Evolutionary conservation across 1,140 invertebrate species (phyloP).

Genomic region (Cataglyphis hispanica): DNA sequence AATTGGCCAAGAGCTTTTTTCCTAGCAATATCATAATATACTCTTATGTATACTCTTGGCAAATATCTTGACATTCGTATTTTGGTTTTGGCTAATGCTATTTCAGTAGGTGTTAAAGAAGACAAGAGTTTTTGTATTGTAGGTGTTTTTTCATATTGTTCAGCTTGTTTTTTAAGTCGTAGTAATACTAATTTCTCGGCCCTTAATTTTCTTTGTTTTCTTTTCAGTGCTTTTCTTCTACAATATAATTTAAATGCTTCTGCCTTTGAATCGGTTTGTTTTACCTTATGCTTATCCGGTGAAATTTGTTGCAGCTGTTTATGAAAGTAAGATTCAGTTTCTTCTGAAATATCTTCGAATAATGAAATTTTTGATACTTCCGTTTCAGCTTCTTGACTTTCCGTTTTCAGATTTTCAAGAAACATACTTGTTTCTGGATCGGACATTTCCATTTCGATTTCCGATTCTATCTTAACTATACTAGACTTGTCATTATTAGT

Average conservation of each 20-base stretch:
- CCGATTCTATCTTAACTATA: neutral
- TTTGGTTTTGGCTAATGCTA: neutral
- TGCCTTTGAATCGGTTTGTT: neutral
- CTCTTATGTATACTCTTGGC: slow-evolving; percentile 9
- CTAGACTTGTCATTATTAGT: too few relatives aligned
- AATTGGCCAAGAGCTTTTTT: neutral
- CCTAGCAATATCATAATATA: slow-evolving; percentile 34
- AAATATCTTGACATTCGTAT: slow-evolving; percentile 23
- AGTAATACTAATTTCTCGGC: neutral
- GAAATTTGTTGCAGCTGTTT: neutral
- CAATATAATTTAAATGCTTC: neutral
- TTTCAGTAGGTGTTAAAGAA: neutral
- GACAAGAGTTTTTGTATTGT: slow-evolving; percentile 46
- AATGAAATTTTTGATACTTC: neutral
- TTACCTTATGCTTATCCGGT: neutral
- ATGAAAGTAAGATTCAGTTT: neutral
- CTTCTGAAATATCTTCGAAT: slow-evolving; percentile 21
- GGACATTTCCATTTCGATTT: neutral
- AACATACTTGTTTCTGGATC: neutral
- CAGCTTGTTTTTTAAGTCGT: slow-evolving; percentile 25
- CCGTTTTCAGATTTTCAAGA: neutral
- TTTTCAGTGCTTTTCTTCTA: neutral
- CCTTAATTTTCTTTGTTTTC: slow-evolving; percentile 1
- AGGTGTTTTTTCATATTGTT: slow-evolving; percentile 28
- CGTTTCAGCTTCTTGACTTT: neutral